Percentiles rank a stretch among this genome's conserved stretches.
These are phyloP conservation scores for Lasioglossum oenotherae DNA, from an alignment of 2,888 invertebrate genomes.

Conservation along the genomic window DNA sequence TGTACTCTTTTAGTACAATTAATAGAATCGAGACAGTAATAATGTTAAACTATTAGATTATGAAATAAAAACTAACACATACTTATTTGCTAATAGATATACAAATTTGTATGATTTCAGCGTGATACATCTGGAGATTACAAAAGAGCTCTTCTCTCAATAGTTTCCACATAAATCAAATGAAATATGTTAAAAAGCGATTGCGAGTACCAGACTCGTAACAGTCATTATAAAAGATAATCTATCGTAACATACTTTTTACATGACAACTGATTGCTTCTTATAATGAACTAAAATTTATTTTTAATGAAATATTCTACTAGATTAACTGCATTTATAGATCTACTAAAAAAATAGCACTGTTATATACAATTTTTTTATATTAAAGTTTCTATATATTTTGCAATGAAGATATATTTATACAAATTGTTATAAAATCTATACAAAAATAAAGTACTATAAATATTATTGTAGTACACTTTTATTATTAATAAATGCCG, in stretches of 20 bases:
- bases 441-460: constrained; percentile 35
- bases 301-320: constrained; percentile 44
- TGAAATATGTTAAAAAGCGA: neutral
- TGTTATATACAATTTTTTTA: constrained; percentile 36
- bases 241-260: constrained; percentile 37
- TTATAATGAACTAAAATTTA: constrained; percentile 37
- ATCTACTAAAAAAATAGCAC: neutral
- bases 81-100: neutral
- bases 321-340: constrained; percentile 13
- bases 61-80: neutral
- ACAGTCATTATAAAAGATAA: neutral
- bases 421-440: constrained; percentile 47
- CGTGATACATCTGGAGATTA: constrained; percentile 97
- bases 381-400: constrained; percentile 37
- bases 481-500: neutral
- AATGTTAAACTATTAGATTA: neutral
- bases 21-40: constrained; percentile 1
- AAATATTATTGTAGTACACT: constrained; percentile 29
- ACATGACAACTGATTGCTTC: constrained; percentile 24
- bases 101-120: constrained; percentile 86
- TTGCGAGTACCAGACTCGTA: neutral
- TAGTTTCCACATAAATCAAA: constrained; percentile 88
- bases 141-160: constrained; percentile 94
- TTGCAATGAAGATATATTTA: constrained; percentile 44
- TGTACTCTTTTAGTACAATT: neutral